A percentile compares a stretch with the other conserved stretches of the same genome.
These are phyloP conservation scores for Nymphalis urticae DNA, from an alignment of 2,888 invertebrate genomes.

Conservation along the genomic window DNA sequence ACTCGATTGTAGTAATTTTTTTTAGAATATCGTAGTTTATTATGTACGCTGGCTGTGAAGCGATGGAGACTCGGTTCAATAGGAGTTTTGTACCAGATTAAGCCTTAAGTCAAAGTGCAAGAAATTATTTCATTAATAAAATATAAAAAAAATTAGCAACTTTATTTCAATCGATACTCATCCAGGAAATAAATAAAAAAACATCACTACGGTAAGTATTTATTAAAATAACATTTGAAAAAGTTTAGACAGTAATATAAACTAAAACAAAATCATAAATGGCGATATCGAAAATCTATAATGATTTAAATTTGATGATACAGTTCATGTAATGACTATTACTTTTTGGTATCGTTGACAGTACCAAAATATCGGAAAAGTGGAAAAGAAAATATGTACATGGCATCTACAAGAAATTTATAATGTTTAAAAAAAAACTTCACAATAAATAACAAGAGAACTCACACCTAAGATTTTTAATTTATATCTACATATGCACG, in stretches of 20 bases:
- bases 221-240: constrained; percentile 53
- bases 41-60: constrained; percentile 65
- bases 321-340: background rate
- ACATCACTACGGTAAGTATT: constrained; percentile 48
- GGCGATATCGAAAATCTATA: constrained; percentile 24
- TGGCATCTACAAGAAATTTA: background rate
- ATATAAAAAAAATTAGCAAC: constrained; percentile 28
- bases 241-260: constrained; percentile 33
- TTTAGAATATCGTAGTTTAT: constrained; percentile 15
- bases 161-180: constrained; percentile 25
- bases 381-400: constrained; percentile 7
- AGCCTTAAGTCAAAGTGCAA: constrained; percentile 48
- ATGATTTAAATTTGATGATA: constrained; percentile 22
- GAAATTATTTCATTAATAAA: constrained; percentile 49
- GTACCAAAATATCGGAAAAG: constrained; percentile 9
- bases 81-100: constrained; percentile 57
- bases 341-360: constrained; percentile 10
- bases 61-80: constrained; percentile 51
- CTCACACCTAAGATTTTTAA: constrained; percentile 20
- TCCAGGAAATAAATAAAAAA: constrained; percentile 33
- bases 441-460: constrained; percentile 26
- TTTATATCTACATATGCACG: constrained; percentile 24
- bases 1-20: constrained; percentile 7
- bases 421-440: constrained; percentile 13
- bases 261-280: constrained; percentile 25